Percentiles rank a stretch among this genome's conserved stretches.
phyloP scores from a whole-genome alignment of 2,797 vertebrate species.

The Peromyscus attwateri region DNA sequence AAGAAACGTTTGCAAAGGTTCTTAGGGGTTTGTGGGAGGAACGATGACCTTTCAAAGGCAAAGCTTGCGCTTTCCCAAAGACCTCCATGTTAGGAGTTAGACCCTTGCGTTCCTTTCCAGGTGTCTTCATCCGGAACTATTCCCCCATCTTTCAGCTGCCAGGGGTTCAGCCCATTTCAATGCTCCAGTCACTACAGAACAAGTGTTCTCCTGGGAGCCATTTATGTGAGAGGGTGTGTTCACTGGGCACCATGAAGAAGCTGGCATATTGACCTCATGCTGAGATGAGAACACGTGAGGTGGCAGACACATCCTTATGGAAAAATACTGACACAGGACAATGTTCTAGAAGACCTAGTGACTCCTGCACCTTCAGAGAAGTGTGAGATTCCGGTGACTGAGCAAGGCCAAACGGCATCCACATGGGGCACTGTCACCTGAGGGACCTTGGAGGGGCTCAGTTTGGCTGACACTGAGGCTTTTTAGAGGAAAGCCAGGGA shows the following conservation, averaged over 20 bases:
- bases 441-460: not conserved
- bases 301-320: not conserved
- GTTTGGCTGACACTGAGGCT: not conserved
- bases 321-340: not conserved
- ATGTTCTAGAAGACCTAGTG: not conserved
- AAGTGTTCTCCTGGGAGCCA: not conserved
- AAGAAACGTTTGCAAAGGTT: not conserved
- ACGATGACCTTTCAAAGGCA: not conserved
- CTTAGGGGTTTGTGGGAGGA: not conserved
- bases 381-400: not conserved
- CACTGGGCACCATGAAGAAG: not conserved
- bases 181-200: not conserved
- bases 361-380: not conserved
- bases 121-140: not conserved
- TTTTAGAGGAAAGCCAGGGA: not conserved
- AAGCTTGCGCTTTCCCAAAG: not conserved
- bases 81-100: not conserved
- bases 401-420: not conserved
- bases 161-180: not conserved
- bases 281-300: not conserved
- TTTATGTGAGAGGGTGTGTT: not conserved
- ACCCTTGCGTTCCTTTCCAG: not conserved
- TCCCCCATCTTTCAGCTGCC: not conserved
- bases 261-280: not conserved
- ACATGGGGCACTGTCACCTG: not conserved